Percentiles rank a stretch among this genome's conserved stretches.
These are phyloP conservation scores for Axea sp. DNA, from an alignment of 2,888 invertebrate genomes.

Conservation along the genomic window DNA sequence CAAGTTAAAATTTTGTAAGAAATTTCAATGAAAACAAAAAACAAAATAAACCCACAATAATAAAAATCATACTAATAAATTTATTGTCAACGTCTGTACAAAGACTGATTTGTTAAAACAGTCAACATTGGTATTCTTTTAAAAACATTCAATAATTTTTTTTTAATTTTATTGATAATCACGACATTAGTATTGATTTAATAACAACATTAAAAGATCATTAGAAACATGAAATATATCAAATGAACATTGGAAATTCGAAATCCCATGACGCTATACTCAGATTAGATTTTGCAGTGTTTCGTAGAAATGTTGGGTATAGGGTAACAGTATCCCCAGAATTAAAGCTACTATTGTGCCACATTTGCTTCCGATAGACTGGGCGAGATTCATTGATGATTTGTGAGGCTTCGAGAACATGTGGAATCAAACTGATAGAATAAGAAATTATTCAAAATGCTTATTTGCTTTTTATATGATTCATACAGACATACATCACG, in stretches of 20 bases:
- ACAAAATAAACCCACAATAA: too few species aligned
- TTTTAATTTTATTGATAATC: too few species aligned
- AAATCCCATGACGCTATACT: conserved; percentile 32
- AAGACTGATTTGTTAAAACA: too few species aligned
- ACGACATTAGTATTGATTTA: conserved; percentile 11
- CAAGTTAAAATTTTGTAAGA: too few species aligned
- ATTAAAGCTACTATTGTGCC: conserved; percentile 49
- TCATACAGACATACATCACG: conserved; percentile 4
- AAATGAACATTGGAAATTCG: conserved; percentile 42
- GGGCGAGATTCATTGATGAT: conserved; percentile 46
- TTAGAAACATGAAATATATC: conserved; percentile 12
- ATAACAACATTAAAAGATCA: conserved; percentile 21
- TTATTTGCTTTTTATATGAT: conserved; percentile 36
- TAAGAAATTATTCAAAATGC: conserved; percentile 38
- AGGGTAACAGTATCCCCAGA: conserved; percentile 12
- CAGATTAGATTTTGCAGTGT: conserved; percentile 26
- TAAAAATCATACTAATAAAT: too few species aligned
- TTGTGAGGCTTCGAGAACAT: conserved; percentile 45
- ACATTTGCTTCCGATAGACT: conserved; percentile 37
- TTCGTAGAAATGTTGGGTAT: conserved; percentile 11
- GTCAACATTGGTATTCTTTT: too few species aligned
- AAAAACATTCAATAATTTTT: too few species aligned
- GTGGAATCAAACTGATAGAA: conserved; percentile 40
- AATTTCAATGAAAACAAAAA: too few species aligned
- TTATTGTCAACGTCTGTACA: too few species aligned